phyloP scores from a whole-genome alignment of 2,797 vertebrate species.

The Eulemur albifrons region DNA sequence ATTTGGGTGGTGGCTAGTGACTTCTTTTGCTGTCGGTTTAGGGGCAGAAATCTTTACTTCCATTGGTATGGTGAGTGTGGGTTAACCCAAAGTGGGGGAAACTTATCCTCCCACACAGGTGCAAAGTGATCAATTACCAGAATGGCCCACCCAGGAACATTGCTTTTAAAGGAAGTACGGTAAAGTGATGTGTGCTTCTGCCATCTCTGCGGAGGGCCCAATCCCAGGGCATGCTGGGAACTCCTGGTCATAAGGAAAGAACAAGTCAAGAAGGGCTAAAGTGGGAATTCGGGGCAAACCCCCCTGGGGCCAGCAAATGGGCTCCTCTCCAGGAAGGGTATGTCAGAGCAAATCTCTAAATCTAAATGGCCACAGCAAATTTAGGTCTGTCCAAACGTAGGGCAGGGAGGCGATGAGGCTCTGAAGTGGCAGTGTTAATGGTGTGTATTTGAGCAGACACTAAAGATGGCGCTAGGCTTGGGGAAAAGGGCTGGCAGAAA shows the following conservation, averaged over 20 bases:
- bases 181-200: not conserved
- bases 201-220: not conserved
- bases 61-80: not conserved
- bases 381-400: not conserved
- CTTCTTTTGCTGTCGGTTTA: conserved; percentile 4
- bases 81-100: not conserved
- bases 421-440: not conserved
- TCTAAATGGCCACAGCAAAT: not conserved
- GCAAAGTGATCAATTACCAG: not conserved
- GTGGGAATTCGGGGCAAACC: not conserved
- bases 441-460: not conserved
- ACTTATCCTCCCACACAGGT: not conserved
- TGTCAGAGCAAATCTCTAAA: conserved; percentile 28
- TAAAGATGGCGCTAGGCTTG: not conserved
- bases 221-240: not conserved
- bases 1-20: conserved; percentile 17
- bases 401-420: not conserved
- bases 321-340: not conserved
- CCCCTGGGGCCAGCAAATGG: not conserved
- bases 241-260: not conserved
- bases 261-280: not conserved
- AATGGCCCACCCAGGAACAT: not conserved
- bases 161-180: not conserved
- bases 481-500: not conserved
- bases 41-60: not conserved